Percentiles rank a stretch among this genome's conserved stretches.
These are phyloP conservation scores for Ochotona curzoniae DNA, from an alignment of 2,113 vertebrate genomes.

Conservation along the genomic window DNA sequence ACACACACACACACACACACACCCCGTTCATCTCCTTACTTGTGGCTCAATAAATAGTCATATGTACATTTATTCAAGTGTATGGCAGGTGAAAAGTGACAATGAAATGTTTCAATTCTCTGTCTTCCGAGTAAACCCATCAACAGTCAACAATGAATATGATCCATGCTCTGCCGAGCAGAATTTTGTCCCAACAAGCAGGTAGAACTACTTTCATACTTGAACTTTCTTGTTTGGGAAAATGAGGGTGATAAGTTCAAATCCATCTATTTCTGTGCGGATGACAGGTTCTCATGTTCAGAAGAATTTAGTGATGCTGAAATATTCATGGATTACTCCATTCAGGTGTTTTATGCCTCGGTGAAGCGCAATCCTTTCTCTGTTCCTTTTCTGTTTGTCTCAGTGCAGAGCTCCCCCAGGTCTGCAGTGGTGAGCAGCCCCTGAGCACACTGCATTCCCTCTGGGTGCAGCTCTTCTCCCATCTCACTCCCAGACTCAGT, in stretches of 20 bases:
- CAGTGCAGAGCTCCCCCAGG: neutral
- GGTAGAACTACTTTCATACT: neutral
- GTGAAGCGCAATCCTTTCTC: neutral
- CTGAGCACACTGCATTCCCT: neutral
- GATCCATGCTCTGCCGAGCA: neutral
- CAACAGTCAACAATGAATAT: neutral
- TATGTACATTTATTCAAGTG: neutral
- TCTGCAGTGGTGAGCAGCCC: neutral
- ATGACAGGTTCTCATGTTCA: neutral
- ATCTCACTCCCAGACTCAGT: neutral
- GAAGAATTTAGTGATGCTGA: neutral
- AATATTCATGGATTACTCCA: neutral
- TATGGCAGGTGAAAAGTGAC: neutral
- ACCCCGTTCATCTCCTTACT: neutral
- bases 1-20: too few relatives aligned
- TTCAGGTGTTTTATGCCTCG: neutral
- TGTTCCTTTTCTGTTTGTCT: neutral
- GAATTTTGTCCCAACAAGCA: neutral
- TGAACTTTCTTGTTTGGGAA: slow-evolving; percentile 8
- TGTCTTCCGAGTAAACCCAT: neutral
- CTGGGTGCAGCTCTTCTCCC: neutral
- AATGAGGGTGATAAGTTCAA: slow-evolving; percentile 25
- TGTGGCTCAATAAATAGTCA: neutral
- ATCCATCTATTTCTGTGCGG: neutral
- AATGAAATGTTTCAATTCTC: neutral